Conservation (phyloP, 2,113 vertebrate species). For the Sialia sialis region DNA sequence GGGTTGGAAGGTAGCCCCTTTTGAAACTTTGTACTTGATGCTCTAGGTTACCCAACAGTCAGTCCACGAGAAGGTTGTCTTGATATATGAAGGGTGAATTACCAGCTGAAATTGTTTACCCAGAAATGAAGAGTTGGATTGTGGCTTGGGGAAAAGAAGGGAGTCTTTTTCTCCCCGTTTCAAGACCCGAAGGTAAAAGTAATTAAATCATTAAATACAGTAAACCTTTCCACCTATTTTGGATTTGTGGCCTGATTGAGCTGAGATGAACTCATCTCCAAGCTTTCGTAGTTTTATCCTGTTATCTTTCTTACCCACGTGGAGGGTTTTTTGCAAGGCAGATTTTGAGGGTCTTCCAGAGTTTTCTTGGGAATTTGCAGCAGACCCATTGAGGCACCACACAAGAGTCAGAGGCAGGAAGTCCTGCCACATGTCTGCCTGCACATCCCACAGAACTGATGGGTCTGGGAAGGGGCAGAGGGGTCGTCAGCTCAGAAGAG, state of each 20-base stretch:
- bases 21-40: background rate
- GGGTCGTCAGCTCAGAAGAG: background rate
- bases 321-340: background rate
- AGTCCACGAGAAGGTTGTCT: background rate
- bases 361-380: background rate
- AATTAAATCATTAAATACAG: background rate
- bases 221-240: background rate
- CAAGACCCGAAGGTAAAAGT: background rate
- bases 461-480: background rate
- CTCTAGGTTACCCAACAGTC: background rate
- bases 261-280: background rate
- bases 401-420: background rate
- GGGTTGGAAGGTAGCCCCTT: background rate
- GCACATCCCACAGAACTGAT: background rate
- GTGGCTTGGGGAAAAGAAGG: background rate
- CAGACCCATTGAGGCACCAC: background rate
- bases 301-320: background rate
- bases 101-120: background rate
- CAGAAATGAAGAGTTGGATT: background rate
- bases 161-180: accelerated
- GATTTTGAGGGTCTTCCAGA: background rate
- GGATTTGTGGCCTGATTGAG: background rate
- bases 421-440: background rate
- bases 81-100: background rate
- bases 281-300: background rate